Evolutionary conservation across 2,888 invertebrate genomes (phyloP), one percentile per base, ranked within the genome.

Genomic region (Rhodophaea formosa): DNA sequence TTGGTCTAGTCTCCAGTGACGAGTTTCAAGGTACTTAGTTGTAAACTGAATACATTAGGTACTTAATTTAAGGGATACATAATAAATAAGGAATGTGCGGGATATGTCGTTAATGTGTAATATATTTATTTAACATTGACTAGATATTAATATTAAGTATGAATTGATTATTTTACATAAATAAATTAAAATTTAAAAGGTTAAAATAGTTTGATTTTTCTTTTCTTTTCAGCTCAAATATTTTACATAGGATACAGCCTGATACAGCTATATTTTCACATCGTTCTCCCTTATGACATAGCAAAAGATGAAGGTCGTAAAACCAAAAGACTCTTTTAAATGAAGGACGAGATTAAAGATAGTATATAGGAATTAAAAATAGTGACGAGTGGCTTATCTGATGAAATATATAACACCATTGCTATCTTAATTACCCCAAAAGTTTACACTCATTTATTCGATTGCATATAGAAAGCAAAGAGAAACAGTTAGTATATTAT

Each of bases 1-100:
- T 65, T 63, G 66, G 68, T 75, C 79, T 79, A 80, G 79, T 79
- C 80, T 74, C 78, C 76, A 77, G 73, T 74, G 74, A 74, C 75
- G 58, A 43, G 57, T 57, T 57, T 58, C 58, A 58, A 53, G 32
- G 53, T 60, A 59, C 39, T 32, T 59, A 7, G 10, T 35, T 44
- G 7, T 32, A 30, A 32, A 45, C 15, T 12, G 35, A 35, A 17
- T 12, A 55, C 12, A 39, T 39, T 8, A 39, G 39, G 16, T 30
- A 30, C 8, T 35, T 35, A 46, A 17, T 46, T 46, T 15, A 35
- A 51, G 39, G n/a, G 12, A 39, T 39, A 39, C 39, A 0, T 39
- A 1, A 35, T 35, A 6, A 12, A 12, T 53, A 55, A 52, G 54
- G 12, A 52, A 45, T 42, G 53, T 60, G 55, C 49, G 59, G 43